Base-by-base conservation (phyloP, 2,797 vertebrate species). In the Fratercula arctica region DNA sequence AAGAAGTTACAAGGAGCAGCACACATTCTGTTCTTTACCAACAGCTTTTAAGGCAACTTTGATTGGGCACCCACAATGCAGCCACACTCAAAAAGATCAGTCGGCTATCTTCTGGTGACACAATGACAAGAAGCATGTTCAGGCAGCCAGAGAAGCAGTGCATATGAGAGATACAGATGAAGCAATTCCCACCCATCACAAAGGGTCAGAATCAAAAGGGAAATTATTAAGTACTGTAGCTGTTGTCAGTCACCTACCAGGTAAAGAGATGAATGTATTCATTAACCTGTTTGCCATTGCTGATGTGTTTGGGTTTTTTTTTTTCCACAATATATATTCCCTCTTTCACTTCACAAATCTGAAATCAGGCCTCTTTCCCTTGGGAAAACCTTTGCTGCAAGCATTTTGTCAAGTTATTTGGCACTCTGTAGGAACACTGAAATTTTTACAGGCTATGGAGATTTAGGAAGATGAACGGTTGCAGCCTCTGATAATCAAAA, bases 71-170 rank as follows among this genome's bases (percentile, higher is more conserved):
- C 41, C 21, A 59, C 63, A 85, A 37, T 12, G 33, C 50, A 90
- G 70, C 57, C 64, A 81, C 9, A 14, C 26, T 50, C 78, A 59
- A 45, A 73, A 90, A 73, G 37, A 82, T 41, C 61, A 74, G 29
- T 20, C 6, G 3, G 10, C 28, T 80, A 9, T n/a, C 68, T 89
- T 64, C 46, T 69, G 73, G 53, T 50, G 57, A 56, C 1, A 6
- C 0, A 0, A 29, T 11, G 28, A 67, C 29, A 77, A 54, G 33
- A 64, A 87, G 13, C 5, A 3, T 11, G 46, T 12, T 35, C 41
- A 82, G 67, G 10, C 37, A 72, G 73, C 54, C 64, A 89, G 60
- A 87, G 75, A 59, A 75, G 33, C 39, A 60, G 14, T 4, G 10
- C 68, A 4, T 23, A 31, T 4, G 25, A 64, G 29, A 85, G 10